phyloP scores from a whole-genome alignment of 2,888 invertebrate species.

The Chesias legatella region DNA sequence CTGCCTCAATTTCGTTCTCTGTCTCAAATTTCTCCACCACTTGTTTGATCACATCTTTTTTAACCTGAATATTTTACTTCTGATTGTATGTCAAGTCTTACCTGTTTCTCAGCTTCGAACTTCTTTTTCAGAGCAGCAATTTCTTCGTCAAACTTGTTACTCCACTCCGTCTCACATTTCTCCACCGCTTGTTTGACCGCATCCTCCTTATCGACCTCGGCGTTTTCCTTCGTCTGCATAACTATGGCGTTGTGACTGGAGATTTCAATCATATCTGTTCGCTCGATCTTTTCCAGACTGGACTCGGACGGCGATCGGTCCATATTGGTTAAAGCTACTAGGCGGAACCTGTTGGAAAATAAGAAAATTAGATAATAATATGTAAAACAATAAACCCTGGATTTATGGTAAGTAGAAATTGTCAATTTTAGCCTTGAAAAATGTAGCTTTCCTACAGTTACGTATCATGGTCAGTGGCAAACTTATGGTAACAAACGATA shows the following conservation, averaged over 20 bases:
- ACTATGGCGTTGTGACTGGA: slow-evolving; percentile 84
- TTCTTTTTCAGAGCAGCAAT: slow-evolving; percentile 57
- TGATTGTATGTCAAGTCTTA: slow-evolving; percentile 23
- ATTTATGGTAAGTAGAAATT: too few species aligned
- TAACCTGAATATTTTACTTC: too few species aligned
- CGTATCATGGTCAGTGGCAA: too few species aligned
- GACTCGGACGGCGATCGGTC: slow-evolving; percentile 89
- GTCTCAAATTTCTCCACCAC: too few species aligned
- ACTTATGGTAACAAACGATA: too few species aligned
- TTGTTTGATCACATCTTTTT: too few species aligned
- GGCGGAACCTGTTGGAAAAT: slow-evolving; percentile 85
- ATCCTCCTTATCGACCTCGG: slow-evolving; percentile 81
- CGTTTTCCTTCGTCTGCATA: slow-evolving; percentile 84
- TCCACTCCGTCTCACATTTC: slow-evolving; percentile 81
- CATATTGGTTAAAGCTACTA: slow-evolving; percentile 87
- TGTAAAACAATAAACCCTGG: too few species aligned
- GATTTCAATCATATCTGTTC: slow-evolving; percentile 82
- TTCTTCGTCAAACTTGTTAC: slow-evolving; percentile 70
- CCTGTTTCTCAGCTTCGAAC: slow-evolving; percentile 78
- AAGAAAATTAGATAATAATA: too few species aligned
- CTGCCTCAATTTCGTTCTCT: too few species aligned
- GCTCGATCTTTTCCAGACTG: slow-evolving; percentile 88
- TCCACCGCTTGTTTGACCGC: slow-evolving; percentile 70
- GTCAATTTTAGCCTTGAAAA: too few species aligned
- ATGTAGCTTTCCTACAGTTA: too few species aligned